Percentiles rank a stretch among this genome's conserved stretches.
These are phyloP conservation scores for Sylvia atricapilla DNA, from an alignment of 2,113 vertebrate species.

Conservation along the genomic window DNA sequence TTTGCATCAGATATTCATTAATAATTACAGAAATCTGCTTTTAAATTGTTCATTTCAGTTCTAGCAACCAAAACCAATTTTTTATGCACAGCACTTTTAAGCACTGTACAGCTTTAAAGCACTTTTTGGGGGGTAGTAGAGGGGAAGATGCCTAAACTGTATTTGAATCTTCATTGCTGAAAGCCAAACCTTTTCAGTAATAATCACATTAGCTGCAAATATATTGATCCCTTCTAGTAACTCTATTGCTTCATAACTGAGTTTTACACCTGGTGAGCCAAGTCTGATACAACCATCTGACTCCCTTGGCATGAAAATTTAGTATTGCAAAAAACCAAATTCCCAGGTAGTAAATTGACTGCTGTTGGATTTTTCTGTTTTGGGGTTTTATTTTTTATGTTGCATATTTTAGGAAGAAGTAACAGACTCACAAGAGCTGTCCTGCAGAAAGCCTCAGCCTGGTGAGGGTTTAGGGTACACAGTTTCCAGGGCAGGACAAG, in stretches of 20 bases:
- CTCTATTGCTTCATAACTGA: background rate
- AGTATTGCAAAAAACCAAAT: background rate
- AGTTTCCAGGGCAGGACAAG: background rate
- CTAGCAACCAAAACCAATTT: background rate
- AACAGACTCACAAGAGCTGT: background rate
- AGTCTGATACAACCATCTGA: background rate
- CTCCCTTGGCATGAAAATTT: background rate
- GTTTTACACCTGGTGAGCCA: background rate
- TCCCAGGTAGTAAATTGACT: background rate
- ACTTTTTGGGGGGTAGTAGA: background rate
- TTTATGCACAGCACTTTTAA: background rate
- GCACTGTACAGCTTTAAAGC: background rate
- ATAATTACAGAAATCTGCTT: background rate
- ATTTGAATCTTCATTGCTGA: background rate
- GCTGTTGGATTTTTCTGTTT: background rate
- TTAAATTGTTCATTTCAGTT: background rate
- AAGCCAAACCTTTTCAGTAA: background rate
- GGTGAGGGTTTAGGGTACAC: background rate
- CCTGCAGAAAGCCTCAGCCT: background rate
- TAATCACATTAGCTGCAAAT: background rate
- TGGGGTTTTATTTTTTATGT: background rate
- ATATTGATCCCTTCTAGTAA: background rate
- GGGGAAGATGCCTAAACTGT: background rate
- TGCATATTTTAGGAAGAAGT: background rate
- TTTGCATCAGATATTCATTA: background rate